These are phyloP conservation scores for Calephelis nemesis DNA, from an alignment of 1,140 invertebrate species.

Conservation along the genomic window DNA sequence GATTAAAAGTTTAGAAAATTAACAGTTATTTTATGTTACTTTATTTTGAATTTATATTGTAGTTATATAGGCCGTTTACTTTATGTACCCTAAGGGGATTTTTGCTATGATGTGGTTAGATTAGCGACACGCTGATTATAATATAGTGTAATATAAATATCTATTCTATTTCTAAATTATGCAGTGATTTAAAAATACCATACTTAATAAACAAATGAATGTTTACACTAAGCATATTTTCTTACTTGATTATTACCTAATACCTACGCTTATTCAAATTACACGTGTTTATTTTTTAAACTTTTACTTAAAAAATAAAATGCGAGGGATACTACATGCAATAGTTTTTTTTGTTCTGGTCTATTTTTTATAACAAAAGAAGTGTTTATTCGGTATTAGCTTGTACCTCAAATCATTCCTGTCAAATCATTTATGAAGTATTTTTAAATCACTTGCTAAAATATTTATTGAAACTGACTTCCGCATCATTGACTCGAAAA, in stretches of 20 bases:
- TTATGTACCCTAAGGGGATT: background rate
- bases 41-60: constrained; percentile 3
- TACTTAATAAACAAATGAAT: too few relatives aligned
- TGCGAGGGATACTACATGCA: too few relatives aligned
- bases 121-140: background rate
- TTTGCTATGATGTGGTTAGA: background rate
- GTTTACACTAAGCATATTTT: too few relatives aligned
- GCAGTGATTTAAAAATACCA: constrained; percentile 2
- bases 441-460: background rate
- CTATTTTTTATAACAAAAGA: too few relatives aligned
- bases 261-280: too few relatives aligned
- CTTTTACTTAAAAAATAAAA: too few relatives aligned
- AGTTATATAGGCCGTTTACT: constrained; percentile 2
- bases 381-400: too few relatives aligned
- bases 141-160: background rate
- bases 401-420: too few relatives aligned
- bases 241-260: too few relatives aligned
- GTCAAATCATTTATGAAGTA: constrained; percentile 1
- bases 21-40: constrained; percentile 3
- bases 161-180: background rate
- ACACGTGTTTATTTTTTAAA: too few relatives aligned
- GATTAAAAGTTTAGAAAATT: constrained; percentile 1
- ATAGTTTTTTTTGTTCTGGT: too few relatives aligned
- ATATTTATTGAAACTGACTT: constrained; percentile 10
- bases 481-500: background rate